Base-by-base conservation (phyloP, 2,888 invertebrate genomes). In the Microctonus aethiopoides region DNA sequence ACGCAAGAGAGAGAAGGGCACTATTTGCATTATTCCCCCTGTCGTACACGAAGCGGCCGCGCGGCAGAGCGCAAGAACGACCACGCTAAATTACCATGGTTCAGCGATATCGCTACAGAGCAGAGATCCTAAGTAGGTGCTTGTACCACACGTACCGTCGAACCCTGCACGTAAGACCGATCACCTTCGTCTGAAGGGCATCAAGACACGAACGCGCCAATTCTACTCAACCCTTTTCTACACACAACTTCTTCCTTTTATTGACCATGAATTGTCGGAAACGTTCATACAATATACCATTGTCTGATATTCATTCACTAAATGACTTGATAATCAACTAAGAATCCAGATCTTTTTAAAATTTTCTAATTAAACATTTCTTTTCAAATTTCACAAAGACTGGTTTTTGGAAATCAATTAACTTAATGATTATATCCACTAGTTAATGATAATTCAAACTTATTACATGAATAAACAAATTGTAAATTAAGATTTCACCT, bases 1-100 rank as follows among this genome's bases (percentile, higher is more conserved):
- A 66, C 39, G 59, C 46, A 46, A 46, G 16, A 46, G 46, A 46
- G 39, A 39, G 68, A 68, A 52, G 34, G 59, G 61, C 60, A 66
- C 65, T 71, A 74, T 72, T 69, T 67, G 68, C 67, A 64, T 72
- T 64, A 70, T 70, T 71, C 52, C 64, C 68, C 60, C 54, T 51
- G 61, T 59, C 54, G 66, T 65, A 64, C 63, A 69, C 34, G 62
- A 59, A 59, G 64, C 54, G 36, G 57, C 11, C 29, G 64, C 57
- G 64, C 46, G 65, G 52, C 69, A 61, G 29, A 65, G 64, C 64
- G 63, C 41, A 71, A 56, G 60, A 71, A 68, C 68, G 56, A 70
- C 66, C 70, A 70, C 60, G 72, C 68, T 72, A 72, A 70, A 72
- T 73, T 73, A 73, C 71, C 71, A 71, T 73, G 73, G 67, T 73